Conservation (phyloP, 2,888 invertebrate genomes). For the Drosophila rubida region DNA sequence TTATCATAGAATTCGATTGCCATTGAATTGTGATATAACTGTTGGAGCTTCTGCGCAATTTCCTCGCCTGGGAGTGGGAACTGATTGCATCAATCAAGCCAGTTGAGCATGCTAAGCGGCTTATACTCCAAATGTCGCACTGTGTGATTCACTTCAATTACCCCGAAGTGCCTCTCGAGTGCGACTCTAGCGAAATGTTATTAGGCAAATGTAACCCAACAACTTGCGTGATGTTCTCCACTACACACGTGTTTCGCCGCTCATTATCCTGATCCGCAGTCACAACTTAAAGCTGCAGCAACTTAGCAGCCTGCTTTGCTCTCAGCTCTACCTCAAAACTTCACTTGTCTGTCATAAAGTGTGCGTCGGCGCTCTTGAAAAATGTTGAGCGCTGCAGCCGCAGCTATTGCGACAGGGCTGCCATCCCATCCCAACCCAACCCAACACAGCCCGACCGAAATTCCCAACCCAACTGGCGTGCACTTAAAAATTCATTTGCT, state of each 20-base stretch:
- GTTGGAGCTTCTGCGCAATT: constrained; percentile 11
- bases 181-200: background rate
- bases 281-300: background rate
- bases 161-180: constrained; percentile 1
- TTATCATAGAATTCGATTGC: background rate
- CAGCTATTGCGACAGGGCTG: constrained; percentile 13
- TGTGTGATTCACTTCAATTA: background rate
- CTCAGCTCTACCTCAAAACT: constrained; percentile 17
- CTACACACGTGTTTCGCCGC: no score
- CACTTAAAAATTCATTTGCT: constrained; percentile 67
- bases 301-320: background rate
- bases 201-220: background rate
- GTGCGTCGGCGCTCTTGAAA: constrained; percentile 40
- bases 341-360: constrained; percentile 50
- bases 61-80: background rate
- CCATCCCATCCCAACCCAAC: constrained; percentile 14
- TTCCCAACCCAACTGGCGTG: constrained; percentile 1
- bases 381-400: constrained; percentile 33
- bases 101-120: constrained; percentile 20
- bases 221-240: no score
- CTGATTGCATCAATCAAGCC: constrained; percentile 4
- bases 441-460: no score
- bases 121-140: constrained; percentile 15
- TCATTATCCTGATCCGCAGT: constrained; percentile 11
- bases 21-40: constrained; percentile 7